phyloP scores from a whole-genome alignment of 2,888 invertebrate species.

The Dinocampus coccinellae region DNA sequence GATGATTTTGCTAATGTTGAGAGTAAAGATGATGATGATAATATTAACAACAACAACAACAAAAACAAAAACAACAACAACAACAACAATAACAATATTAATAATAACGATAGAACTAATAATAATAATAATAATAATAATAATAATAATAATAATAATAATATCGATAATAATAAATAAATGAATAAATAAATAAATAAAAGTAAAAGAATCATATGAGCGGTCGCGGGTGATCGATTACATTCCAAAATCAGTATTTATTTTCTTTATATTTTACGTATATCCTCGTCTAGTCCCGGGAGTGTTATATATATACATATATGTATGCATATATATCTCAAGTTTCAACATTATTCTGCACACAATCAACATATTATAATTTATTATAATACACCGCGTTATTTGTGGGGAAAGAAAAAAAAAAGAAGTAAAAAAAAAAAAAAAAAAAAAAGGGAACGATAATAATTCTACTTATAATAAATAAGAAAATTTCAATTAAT shows the following conservation, averaged over 20 bases:
- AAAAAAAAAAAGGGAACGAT: conserved; percentile 12
- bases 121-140: too few relatives aligned
- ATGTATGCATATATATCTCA: conserved; percentile 21
- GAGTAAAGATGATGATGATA: too few relatives aligned
- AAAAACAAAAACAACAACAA: too few relatives aligned
- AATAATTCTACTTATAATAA: conserved; percentile 27
- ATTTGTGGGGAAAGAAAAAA: too few relatives aligned
- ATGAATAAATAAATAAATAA: too few relatives aligned
- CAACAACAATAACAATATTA: too few relatives aligned
- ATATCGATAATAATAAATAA: too few relatives aligned
- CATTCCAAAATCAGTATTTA: conserved; percentile 69
- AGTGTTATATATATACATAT: conserved; percentile 21
- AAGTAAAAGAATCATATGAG: conserved; percentile 18
- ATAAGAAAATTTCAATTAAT: too few relatives aligned
- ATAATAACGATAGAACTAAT: too few relatives aligned
- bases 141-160: too few relatives aligned
- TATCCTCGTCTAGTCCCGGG: conserved; percentile 20
- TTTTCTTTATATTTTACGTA: conserved; percentile 30
- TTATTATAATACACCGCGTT: conserved; percentile 6
- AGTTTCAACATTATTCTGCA: conserved; percentile 3
- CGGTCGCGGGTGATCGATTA: conserved; percentile 41
- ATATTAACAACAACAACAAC: too few relatives aligned
- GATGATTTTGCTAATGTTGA: conserved; percentile 3
- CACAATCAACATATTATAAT: conserved; percentile 2
- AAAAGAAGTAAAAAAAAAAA: conserved; percentile 12